Evolutionary conservation across 2,888 invertebrate species (phyloP).

Genomic region (Oligia strigilis): DNA sequence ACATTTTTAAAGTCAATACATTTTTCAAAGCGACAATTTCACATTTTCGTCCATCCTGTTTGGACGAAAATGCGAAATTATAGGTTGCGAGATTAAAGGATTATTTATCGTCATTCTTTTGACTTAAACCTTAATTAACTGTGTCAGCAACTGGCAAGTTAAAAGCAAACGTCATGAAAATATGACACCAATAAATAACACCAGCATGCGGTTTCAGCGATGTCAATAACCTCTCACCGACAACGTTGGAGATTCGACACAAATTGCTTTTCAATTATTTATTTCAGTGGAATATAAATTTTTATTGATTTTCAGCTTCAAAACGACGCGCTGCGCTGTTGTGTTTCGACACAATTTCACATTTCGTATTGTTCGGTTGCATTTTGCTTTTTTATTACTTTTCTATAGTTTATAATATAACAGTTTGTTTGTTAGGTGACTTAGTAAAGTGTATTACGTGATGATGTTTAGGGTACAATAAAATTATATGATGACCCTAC

Average conservation of each 20-base stretch:
- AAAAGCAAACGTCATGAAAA: neutral
- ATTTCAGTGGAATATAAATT: conserved; percentile 54
- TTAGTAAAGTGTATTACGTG: neutral
- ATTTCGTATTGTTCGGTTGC: conserved; percentile 5
- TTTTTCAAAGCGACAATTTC: neutral
- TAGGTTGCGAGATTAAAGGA: too few relatives aligned
- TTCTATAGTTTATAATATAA: neutral
- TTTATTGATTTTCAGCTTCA: conserved; percentile 43
- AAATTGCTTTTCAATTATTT: conserved; percentile 60
- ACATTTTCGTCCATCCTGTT: neutral
- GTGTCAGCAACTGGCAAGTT: neutral
- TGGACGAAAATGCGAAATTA: too few relatives aligned
- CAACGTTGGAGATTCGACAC: conserved; percentile 37
- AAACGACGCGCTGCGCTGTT: conserved; percentile 7
- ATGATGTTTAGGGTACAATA: neutral
- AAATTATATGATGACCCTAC: neutral
- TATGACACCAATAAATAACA: conserved; percentile 15
- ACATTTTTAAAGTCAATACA: neutral
- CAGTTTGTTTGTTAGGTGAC: neutral
- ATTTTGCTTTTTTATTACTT: neutral
- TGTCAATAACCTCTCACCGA: conserved; percentile 40
- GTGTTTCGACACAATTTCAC: conserved; percentile 36
- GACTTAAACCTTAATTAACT: neutral
- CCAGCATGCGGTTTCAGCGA: conserved; percentile 24
- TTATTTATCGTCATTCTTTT: neutral